A percentile compares a stretch with the other conserved stretches of the same genome.
phyloP scores from a whole-genome alignment of 2,113 vertebrate species.

The Alethe diademata region DNA sequence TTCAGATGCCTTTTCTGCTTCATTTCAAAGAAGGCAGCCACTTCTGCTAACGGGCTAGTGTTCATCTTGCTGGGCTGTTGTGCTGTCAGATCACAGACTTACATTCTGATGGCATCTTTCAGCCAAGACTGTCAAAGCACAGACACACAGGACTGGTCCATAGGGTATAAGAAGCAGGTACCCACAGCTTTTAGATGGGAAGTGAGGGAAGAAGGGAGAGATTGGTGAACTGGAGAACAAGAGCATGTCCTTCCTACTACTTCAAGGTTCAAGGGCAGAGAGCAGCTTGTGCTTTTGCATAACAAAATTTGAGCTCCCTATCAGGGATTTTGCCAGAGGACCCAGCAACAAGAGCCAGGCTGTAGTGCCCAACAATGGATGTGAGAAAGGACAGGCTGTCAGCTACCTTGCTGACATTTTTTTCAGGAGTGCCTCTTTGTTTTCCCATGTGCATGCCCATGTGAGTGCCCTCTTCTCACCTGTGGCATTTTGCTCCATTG shows the following conservation, averaged over 20 bases:
- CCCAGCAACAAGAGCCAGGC: neutral
- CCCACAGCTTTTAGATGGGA: neutral
- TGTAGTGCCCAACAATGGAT: neutral
- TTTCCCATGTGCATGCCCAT: neutral
- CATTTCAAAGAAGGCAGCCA: neutral
- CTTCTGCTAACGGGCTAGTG: neutral
- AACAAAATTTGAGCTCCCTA: neutral
- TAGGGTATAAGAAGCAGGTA: neutral
- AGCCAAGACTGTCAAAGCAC: neutral
- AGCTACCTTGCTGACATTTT: neutral
- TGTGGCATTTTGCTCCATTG: neutral
- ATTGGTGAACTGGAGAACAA: neutral
- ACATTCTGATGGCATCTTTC: neutral
- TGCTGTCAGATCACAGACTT: neutral
- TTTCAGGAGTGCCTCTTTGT: neutral
- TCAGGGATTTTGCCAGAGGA: neutral
- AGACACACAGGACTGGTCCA: neutral
- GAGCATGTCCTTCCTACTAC: neutral
- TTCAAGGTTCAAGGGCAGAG: neutral
- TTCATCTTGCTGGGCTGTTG: neutral
- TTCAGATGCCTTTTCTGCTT: neutral
- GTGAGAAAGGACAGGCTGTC: neutral
- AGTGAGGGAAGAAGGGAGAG: neutral
- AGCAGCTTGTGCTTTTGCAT: neutral
- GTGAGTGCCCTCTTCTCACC: neutral